Conservation (phyloP, 2,888 invertebrate species). For the Nesidiocoris tenuis region DNA sequence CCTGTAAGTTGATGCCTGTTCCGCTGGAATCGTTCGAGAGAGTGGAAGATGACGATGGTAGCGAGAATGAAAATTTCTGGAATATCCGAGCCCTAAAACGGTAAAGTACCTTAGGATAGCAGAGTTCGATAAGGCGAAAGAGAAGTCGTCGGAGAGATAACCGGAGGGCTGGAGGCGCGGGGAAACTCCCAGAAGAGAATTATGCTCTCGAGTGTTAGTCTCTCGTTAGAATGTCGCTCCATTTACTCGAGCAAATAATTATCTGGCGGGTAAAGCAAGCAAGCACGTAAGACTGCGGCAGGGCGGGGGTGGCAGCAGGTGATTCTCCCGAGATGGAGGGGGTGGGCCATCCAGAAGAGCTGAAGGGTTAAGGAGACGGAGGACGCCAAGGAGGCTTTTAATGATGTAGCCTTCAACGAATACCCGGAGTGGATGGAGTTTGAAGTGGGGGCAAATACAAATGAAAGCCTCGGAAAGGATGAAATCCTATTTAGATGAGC, state of each 20-base stretch:
- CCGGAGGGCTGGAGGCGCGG: not conserved
- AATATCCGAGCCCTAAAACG: not conserved
- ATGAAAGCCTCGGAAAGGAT: slow-evolving; percentile 30
- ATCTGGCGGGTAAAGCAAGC: not conserved
- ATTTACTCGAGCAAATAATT: slow-evolving; percentile 41
- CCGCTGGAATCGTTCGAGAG: no score
- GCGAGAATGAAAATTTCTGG: not conserved
- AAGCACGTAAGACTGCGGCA: no score
- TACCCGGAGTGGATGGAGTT: not conserved
- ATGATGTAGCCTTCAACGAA: slow-evolving; percentile 34
- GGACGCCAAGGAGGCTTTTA: slow-evolving; percentile 28
- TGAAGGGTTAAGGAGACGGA: not conserved
- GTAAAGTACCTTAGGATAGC: not conserved
- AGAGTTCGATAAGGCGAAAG: not conserved
- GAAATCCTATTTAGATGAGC: slow-evolving; percentile 41
- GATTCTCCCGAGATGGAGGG: slow-evolving; percentile 4
- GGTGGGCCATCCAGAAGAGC: not conserved
- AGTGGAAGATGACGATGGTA: no score
- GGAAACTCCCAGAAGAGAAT: slow-evolving; percentile 16
- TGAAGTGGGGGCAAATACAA: slow-evolving; percentile 21
- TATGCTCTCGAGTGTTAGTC: slow-evolving; percentile 39
- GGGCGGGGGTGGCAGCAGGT: not conserved
- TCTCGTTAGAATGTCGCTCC: slow-evolving; percentile 39
- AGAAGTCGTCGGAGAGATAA: not conserved
- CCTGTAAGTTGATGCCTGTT: no score